Percentiles rank a stretch among this genome's conserved stretches.
Evolutionary conservation across 2,888 invertebrate genomes (phyloP).

Genomic region (Luperina nickerlii): DNA sequence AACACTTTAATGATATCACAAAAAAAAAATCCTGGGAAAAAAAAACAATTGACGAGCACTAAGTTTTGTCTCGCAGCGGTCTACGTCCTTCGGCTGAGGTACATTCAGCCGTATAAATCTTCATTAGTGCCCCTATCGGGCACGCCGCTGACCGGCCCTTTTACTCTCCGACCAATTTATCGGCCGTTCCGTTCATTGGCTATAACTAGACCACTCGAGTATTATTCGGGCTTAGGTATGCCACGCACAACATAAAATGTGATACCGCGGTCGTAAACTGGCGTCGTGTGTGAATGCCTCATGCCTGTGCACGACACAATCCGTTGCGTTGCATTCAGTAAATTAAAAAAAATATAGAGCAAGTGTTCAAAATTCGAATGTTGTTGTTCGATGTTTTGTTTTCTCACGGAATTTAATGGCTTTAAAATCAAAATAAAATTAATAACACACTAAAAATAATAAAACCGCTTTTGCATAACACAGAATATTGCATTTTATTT

Average conservation of each 20-base stretch:
- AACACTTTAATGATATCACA: neutral
- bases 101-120: slow-evolving; percentile 77
- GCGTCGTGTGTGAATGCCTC: slow-evolving; percentile 28
- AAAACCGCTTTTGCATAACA: slow-evolving; percentile 27
- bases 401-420: slow-evolving; percentile 12
- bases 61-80: slow-evolving; percentile 25
- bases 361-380: slow-evolving; percentile 31
- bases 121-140: slow-evolving; percentile 77
- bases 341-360: neutral
- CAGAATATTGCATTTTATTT: slow-evolving; percentile 5
- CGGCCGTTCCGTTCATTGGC: slow-evolving; percentile 70
- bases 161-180: slow-evolving; percentile 72
- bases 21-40: neutral
- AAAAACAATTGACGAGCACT: slow-evolving; percentile 8
- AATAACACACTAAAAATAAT: neutral
- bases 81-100: slow-evolving; percentile 55
- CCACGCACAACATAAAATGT: slow-evolving; percentile 62
- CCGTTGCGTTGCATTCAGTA: neutral
- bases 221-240: slow-evolving; percentile 64
- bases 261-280: slow-evolving; percentile 54
- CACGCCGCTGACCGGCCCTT: slow-evolving; percentile 70
- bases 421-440: neutral
- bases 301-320: slow-evolving; percentile 20
- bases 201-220: slow-evolving; percentile 68
- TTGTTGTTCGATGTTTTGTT: slow-evolving; percentile 9